These are phyloP conservation scores for Pogona vitticeps DNA, from an alignment of 2,113 vertebrate genomes.

Conservation along the genomic window DNA sequence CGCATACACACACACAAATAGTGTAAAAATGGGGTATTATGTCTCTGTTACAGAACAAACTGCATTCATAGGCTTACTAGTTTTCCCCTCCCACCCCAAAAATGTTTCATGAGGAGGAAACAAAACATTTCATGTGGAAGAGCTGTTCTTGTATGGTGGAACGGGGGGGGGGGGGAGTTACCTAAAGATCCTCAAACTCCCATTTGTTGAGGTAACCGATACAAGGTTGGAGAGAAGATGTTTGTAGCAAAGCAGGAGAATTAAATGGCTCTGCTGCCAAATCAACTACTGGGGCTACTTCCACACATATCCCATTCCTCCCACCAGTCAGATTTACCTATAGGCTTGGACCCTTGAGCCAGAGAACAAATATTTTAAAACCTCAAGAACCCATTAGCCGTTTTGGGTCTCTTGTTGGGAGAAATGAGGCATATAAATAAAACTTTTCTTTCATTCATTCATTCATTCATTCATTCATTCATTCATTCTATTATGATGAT, in stretches of 20 bases:
- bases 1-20: no score
- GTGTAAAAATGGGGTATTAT: no score
- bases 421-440: no score
- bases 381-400: no score
- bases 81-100: slow-evolving; percentile 10
- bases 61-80: no score
- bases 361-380: background rate
- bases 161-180: background rate
- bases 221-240: background rate
- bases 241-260: background rate
- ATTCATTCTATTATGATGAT: no score
- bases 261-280: background rate
- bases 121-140: background rate
- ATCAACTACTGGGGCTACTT: background rate
- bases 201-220: background rate
- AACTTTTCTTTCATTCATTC: no score
- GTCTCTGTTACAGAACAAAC: no score
- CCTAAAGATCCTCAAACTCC: background rate
- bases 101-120: background rate
- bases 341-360: background rate
- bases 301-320: background rate
- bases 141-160: background rate
- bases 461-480: no score
- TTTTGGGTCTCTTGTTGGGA: background rate
- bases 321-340: background rate